Evolutionary conservation across 1,140 invertebrate species (phyloP).

Genomic region (Mycetomoellerius zeteki): DNA sequence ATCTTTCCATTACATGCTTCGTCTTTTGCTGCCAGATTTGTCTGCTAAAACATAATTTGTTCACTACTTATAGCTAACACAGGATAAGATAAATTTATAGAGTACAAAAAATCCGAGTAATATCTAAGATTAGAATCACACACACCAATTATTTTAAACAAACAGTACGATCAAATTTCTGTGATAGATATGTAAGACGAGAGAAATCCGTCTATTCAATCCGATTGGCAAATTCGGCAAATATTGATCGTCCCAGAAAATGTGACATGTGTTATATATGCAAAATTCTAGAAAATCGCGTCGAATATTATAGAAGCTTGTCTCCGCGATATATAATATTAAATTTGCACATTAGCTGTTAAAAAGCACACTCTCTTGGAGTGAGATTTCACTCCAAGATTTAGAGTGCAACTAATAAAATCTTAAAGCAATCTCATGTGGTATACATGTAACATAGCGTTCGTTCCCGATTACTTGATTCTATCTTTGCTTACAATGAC

Average conservation of each 20-base stretch:
- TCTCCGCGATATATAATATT: neutral
- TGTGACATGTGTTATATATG: neutral
- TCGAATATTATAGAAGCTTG: neutral
- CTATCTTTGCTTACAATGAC: neutral
- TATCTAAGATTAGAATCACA: neutral
- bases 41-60: constrained; percentile 12
- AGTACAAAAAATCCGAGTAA: neutral
- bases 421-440: neutral
- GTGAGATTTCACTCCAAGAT: too few relatives aligned
- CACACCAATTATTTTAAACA: neutral
- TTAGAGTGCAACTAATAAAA: neutral
- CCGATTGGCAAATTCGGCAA: constrained; percentile 10
- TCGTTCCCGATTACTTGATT: neutral
- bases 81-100: constrained; percentile 3
- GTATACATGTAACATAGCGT: too few relatives aligned
- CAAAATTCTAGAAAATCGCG: neutral
- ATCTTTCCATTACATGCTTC: constrained; percentile 49
- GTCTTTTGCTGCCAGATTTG: constrained; percentile 30
- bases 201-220: neutral
- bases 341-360: neutral
- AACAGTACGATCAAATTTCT: neutral
- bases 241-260: constrained; percentile 8
- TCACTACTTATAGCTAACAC: constrained; percentile 14
- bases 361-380: neutral
- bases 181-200: neutral